Conservation (phyloP, 2,113 vertebrate genomes). For the Melanotaenia duboulayi region DNA sequence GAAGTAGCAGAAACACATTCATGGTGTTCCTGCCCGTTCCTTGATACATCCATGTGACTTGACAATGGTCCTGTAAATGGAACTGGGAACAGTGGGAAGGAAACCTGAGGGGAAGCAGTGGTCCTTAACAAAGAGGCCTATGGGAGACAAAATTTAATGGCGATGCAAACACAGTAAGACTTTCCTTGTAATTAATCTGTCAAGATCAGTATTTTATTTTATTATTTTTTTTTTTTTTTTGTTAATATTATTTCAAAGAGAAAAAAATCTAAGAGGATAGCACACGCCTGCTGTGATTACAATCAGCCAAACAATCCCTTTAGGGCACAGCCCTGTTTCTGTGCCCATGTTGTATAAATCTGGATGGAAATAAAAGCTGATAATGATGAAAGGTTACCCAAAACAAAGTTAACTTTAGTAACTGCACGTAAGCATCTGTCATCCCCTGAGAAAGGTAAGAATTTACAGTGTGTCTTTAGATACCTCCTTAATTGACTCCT, state of each 20-base stretch:
- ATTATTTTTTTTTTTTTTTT: too few relatives aligned
- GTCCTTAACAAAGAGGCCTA: conserved; percentile 15
- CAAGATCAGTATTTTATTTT: conserved; percentile 2
- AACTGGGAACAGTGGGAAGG: conserved; percentile 17
- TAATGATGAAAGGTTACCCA: too few relatives aligned
- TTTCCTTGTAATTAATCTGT: conserved; percentile 36
- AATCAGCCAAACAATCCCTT: too few relatives aligned
- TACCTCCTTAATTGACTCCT: conserved; percentile 4
- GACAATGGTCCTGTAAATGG: conserved; percentile 11
- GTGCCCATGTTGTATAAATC: too few relatives aligned
- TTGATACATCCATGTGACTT: background rate
- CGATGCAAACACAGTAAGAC: conserved; percentile 35
- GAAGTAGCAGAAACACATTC: conserved; percentile 3
- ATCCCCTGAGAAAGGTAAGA: background rate
- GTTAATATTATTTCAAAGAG: too few relatives aligned
- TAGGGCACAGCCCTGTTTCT: too few relatives aligned
- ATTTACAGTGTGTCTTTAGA: background rate
- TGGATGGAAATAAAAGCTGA: too few relatives aligned
- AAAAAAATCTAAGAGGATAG: too few relatives aligned
- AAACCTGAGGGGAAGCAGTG: conserved; percentile 52
- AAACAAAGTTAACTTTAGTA: background rate
- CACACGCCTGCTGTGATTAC: too few relatives aligned
- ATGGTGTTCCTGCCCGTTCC: conserved; percentile 36
- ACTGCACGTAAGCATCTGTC: background rate
- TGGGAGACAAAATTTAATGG: conserved; percentile 13